phyloP scores from a whole-genome alignment of 2,888 invertebrate species.

The Nowickia ferox region DNA sequence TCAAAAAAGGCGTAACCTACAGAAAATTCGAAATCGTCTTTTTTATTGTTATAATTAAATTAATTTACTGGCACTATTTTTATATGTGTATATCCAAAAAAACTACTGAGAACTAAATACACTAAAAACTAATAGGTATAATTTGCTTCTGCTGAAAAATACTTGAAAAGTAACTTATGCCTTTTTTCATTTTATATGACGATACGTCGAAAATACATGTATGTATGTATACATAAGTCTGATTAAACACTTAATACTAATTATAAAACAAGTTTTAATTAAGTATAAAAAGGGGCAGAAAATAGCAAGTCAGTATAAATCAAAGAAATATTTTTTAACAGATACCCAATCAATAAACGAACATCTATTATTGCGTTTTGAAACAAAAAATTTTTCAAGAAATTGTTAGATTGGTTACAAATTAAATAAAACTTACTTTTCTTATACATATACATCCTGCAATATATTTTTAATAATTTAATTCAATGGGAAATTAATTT shows the following conservation, averaged over 20 bases:
- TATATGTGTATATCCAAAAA: background rate
- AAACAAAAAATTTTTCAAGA: background rate
- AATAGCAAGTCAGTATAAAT: background rate
- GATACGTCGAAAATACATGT: too few species aligned
- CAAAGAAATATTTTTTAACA: slow-evolving; percentile 1
- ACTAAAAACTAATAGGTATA: too few species aligned
- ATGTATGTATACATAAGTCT: background rate
- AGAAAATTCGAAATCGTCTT: too few species aligned
- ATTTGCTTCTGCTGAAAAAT: too few species aligned
- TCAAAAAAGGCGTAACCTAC: too few species aligned
- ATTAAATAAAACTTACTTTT: background rate
- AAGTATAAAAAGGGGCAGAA: slow-evolving; percentile 40
- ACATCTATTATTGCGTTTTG: background rate
- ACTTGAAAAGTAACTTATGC: too few species aligned
- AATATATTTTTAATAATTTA: slow-evolving; percentile 22
- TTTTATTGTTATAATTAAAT: too few species aligned
- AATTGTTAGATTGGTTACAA: background rate
- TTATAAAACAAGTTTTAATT: slow-evolving; percentile 28
- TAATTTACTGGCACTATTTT: too few species aligned
- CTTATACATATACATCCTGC: background rate
- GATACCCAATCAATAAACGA: background rate
- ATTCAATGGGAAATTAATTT: slow-evolving; percentile 22
- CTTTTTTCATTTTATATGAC: too few species aligned
- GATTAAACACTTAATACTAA: slow-evolving; percentile 46
- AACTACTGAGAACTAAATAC: too few species aligned